Base-by-base conservation (phyloP, 1,140 invertebrate species). In the Caenorhabditis brenneri region DNA sequence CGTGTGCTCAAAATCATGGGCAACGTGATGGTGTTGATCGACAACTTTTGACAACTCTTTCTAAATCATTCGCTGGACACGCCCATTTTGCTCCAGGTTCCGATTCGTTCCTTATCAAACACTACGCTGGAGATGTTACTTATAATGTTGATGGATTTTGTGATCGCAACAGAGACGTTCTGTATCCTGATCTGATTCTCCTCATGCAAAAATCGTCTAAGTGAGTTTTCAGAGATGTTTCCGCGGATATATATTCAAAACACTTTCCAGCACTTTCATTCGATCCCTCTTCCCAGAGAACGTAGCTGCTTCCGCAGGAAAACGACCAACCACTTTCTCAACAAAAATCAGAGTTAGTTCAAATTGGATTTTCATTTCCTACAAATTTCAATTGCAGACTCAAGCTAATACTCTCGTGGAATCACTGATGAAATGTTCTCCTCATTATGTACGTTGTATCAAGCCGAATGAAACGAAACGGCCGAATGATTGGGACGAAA, bases 401-500 rank as follows among this genome's bases (percentile, higher is more conserved):
- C 94, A 95, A 90, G 94, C 94, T 12, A 94, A 94, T 89, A 92
- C 93, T 74, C 91, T 95, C n/a, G 94, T 95, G 2, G 93, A 93
- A 16, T 94, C 94, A 82, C 88, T 95, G 85, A 94, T 93, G 92
- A 93, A 93, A 85, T 94, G 94, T 88, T 93, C 93, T 6, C 94
- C 94, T 31, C 94, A 94, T 92, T 94, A 94, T 86, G 93, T 95
- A 49, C 90, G 94, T 42, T 95, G 94, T 88, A 94, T 95, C 82
- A 95, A 95, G 89, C 94, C 94, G 2, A 95, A 95, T 88, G 94
- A 95, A 89, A 94, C 93, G 10, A 95, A 95, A 89, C 93, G 92
- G 89, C 92, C 93, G 92, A 94, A 93, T 86, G 93, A 94, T 87
- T 97, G 97, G 92, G 94, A 97, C 85, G 93, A 94, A 15, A 88